Evolutionary conservation across 2,113 vertebrate species (phyloP), one percentile per base, ranked within the genome.

Genomic region (Dipodomys stephensi): DNA sequence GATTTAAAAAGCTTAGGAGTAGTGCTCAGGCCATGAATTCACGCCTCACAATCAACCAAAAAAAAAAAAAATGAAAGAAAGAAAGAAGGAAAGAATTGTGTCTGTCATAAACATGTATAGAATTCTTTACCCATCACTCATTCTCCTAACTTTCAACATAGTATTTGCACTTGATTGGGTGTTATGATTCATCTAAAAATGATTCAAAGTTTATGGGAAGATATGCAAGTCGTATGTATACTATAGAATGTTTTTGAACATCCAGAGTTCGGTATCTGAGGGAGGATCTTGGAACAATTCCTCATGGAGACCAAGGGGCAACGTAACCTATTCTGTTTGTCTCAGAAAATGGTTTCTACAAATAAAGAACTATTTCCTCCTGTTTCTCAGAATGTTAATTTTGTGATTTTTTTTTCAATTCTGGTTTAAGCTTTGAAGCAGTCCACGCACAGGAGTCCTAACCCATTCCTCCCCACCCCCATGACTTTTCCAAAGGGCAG

Each of bases 401-500:
- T 90, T 65, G 19, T 49, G 35, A 44, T 4, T 76, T 28, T 85
- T 62, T 39, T 83, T 30, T 46, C 39, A 44, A 19, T 83, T 74
- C 39, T n/a, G 44, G 25, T 28, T 90, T 65, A 72, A 30, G 44
- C 80, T 65, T 78, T 30, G 68, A 57, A 13, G 60, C 64, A 39
- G 28, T 74, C 27, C 22, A 3, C 8, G 71, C 65, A 28, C 27
- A 39, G 57, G 71, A 69, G 30, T 74, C 28, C 46, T 69, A 53
- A 16, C 13, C 71, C 12, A 18, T 10, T 1, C 4, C 1, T 18
- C 25, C 16, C 46, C 19, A 18, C 22, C 1, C 73, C 4, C 2
- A 2, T 4, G 35, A 7, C 62, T 72, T 85, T 90, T 72, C 87
- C 57, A 81, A 81, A 90, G 30, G 69, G 30, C 28, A 60, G 9